phyloP scores from a whole-genome alignment of 2,888 invertebrate species.

The Hermaeophaga mercurialis region DNA sequence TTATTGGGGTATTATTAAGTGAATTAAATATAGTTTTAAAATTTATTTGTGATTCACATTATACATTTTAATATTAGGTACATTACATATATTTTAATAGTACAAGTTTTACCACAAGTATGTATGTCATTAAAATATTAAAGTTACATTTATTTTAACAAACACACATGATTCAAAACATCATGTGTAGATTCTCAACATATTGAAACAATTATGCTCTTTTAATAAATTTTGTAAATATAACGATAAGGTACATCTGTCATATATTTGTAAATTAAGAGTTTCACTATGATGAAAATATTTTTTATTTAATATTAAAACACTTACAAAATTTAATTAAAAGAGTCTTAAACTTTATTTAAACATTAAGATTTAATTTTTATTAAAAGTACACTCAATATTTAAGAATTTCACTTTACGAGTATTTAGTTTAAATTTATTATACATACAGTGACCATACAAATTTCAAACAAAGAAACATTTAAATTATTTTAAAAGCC shows the following conservation, averaged over 20 bases:
- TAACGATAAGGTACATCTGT: neutral
- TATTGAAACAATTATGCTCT: conserved; percentile 5
- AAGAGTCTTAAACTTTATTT: conserved; percentile 10
- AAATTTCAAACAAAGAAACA: conserved; percentile 30
- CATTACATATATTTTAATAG: conserved; percentile 30
- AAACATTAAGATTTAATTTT: conserved; percentile 25
- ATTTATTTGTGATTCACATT: conserved; percentile 31
- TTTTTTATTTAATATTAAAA: no score
- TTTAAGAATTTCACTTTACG: conserved; percentile 24
- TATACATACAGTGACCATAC: conserved; percentile 34
- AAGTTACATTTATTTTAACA: conserved; percentile 30
- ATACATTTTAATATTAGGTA: conserved; percentile 30
- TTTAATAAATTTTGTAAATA: neutral
- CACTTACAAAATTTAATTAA: conserved; percentile 4
- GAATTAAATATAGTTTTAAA: conserved; percentile 14
- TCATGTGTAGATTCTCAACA: conserved; percentile 9
- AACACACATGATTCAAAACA: conserved; percentile 4
- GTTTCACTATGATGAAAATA: no score
- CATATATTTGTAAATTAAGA: neutral
- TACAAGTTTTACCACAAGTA: conserved; percentile 24
- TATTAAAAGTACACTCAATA: conserved; percentile 25
- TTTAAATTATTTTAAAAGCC: conserved; percentile 32
- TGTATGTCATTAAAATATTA: conserved; percentile 25
- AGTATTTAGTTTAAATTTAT: conserved; percentile 21
- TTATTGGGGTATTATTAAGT: no score